phyloP scores from a whole-genome alignment of 2,888 invertebrate species.

The Pyrrhia umbra region DNA sequence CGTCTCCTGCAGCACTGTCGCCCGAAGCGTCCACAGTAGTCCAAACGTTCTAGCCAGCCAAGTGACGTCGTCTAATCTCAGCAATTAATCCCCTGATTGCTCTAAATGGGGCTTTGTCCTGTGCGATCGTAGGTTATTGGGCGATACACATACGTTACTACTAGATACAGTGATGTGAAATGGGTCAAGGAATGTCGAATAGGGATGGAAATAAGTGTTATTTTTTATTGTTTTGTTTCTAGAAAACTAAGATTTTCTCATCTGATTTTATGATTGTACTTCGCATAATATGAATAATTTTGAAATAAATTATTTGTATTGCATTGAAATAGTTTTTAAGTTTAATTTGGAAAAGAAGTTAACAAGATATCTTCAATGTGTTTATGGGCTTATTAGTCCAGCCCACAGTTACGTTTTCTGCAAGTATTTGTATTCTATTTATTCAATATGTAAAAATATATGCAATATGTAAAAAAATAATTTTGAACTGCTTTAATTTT shows the following conservation, averaged over 20 bases:
- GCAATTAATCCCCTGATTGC: conserved; percentile 71
- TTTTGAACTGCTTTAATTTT: too few relatives aligned
- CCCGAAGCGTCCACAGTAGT: conserved; percentile 31
- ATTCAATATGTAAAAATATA: too few relatives aligned
- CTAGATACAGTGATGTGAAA: conserved; percentile 16
- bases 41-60: conserved; percentile 46
- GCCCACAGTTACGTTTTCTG: too few relatives aligned
- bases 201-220: not conserved
- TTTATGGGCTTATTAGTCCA: too few relatives aligned
- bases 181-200: not conserved
- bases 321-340: not conserved
- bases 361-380: not conserved
- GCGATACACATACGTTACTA: conserved; percentile 20
- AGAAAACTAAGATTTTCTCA: too few relatives aligned
- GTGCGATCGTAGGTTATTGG: conserved; percentile 49
- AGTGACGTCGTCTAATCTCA: conserved; percentile 66
- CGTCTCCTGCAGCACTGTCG: conserved; percentile 4
- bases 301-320: too few relatives aligned
- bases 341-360: not conserved
- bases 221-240: too few relatives aligned
- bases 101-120: conserved; percentile 66
- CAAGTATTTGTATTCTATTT: too few relatives aligned
- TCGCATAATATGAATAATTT: too few relatives aligned
- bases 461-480: too few relatives aligned
- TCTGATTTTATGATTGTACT: too few relatives aligned